Base-by-base conservation (phyloP, 2,113 vertebrate genomes). In the Barnardius zonarius region DNA sequence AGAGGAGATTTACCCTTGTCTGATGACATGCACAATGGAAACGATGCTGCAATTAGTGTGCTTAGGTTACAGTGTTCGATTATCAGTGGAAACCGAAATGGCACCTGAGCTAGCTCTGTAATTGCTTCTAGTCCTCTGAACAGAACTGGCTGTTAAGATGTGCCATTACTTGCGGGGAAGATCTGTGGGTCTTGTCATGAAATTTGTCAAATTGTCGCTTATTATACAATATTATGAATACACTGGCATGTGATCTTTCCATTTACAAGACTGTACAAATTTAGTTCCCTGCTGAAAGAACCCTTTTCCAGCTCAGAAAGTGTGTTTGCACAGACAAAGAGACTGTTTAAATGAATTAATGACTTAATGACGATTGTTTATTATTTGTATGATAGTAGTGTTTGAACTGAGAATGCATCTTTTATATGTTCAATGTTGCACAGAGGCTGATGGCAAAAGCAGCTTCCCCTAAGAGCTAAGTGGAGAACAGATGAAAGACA, bases 361-460 rank as follows among this genome's bases (percentile, higher is more conserved):
- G 70, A 54, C 92, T 95, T 96, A 82, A 93, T 92, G 64, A 91
- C 57, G 83, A 87, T 95, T 88, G 88, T 95, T 96, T 97, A 78
- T 96, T 92, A 69, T 91, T 87, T 76, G 48, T 75, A 72, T 94
- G 83, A 69, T 57, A 66, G 39, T 31, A 67, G 59, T 90, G 49
- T 61, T 94, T 93, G 91, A 90, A 94, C 49, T 28, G 73, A 78
- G 83, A n/a, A 57, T 69, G 80, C n/a, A 18, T 83, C 64, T 83
- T 86, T 78, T 37, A 76, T 83, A 57, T 61, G 72, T 61, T 93
- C 51, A 11, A 41, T 27, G 35, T 81, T 82, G 52, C 83, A 94
- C 73, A 85, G 62, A 93, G 67, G 73, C 73, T 84, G 80, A 84
- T 68, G 82, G 92, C 86, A 78, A 33, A 51, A 93, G 73, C 6